These are phyloP conservation scores for Tenthredo distinguenda DNA, from an alignment of 2,888 invertebrate genomes.

Conservation along the genomic window DNA sequence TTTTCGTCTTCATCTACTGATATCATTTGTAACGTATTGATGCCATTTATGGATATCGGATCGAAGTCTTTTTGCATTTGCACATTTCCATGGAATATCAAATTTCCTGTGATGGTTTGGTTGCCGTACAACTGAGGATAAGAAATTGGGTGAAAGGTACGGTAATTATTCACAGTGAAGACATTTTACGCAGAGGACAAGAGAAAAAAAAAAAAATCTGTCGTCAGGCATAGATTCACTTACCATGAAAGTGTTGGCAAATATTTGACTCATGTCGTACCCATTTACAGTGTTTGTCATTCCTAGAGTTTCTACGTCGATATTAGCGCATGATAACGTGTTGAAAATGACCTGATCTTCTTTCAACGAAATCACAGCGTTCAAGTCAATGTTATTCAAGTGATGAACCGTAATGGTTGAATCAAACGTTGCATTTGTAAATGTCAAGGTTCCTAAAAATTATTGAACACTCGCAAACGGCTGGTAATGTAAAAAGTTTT, in stretches of 20 bases:
- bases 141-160: slow-evolving; percentile 31
- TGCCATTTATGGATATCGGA: slow-evolving; percentile 62
- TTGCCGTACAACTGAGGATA: slow-evolving; percentile 61
- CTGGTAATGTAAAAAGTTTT: background rate
- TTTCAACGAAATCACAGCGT: slow-evolving; percentile 78
- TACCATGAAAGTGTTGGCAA: slow-evolving; percentile 80
- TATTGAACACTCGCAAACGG: background rate
- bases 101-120: slow-evolving; percentile 66
- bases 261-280: slow-evolving; percentile 77
- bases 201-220: slow-evolving; percentile 1
- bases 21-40: slow-evolving; percentile 61
- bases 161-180: background rate
- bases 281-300: slow-evolving; percentile 76
- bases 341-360: slow-evolving; percentile 77
- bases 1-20: slow-evolving; percentile 59
- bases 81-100: slow-evolving; percentile 64
- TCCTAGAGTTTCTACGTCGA: slow-evolving; percentile 67
- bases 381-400: slow-evolving; percentile 79
- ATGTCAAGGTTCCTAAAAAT: slow-evolving; percentile 75
- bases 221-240: slow-evolving; percentile 57
- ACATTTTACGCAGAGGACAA: background rate
- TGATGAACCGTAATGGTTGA: slow-evolving; percentile 75
- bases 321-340: slow-evolving; percentile 73
- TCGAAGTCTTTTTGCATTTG: slow-evolving; percentile 62
- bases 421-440: slow-evolving; percentile 77